Percentiles rank a stretch among this genome's conserved stretches.
These are phyloP conservation scores for Cavia porcellus DNA, from an alignment of 2,113 vertebrate genomes.

Conservation along the genomic window DNA sequence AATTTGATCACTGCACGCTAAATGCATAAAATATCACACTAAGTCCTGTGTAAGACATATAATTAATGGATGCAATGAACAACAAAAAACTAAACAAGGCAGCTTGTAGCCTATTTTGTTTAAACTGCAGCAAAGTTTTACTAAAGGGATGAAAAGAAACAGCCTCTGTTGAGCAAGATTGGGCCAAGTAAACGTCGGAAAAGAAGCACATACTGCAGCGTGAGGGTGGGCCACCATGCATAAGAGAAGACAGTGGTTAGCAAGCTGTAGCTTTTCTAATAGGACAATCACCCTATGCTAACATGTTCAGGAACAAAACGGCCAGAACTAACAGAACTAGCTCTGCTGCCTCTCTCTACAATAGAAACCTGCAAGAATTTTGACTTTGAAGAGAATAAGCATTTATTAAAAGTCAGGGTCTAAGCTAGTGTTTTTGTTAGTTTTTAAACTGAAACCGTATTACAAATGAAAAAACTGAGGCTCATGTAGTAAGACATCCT, in stretches of 20 bases:
- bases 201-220: background rate
- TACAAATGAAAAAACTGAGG: background rate
- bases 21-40: background rate
- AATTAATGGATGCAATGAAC: background rate
- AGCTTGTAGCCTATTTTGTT: background rate
- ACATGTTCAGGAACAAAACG: constrained; percentile 17
- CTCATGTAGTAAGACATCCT: background rate
- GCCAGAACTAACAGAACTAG: constrained; percentile 17
- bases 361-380: constrained; percentile 30
- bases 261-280: constrained; percentile 1
- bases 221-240: background rate
- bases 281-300: background rate
- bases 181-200: background rate
- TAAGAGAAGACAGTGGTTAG: background rate
- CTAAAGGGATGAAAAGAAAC: background rate
- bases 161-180: background rate
- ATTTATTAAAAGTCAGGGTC: constrained; percentile 52
- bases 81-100: background rate
- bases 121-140: background rate
- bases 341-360: constrained; percentile 47
- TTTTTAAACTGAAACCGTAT: constrained; percentile 1
- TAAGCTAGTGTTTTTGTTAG: background rate
- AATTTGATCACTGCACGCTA: background rate
- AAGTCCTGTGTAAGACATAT: background rate
- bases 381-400: constrained; percentile 24